A percentile compares a stretch with the other conserved stretches of the same genome.
Conservation (phyloP, 2,888 invertebrate species). For the Pantelozetes paolii region DNA sequence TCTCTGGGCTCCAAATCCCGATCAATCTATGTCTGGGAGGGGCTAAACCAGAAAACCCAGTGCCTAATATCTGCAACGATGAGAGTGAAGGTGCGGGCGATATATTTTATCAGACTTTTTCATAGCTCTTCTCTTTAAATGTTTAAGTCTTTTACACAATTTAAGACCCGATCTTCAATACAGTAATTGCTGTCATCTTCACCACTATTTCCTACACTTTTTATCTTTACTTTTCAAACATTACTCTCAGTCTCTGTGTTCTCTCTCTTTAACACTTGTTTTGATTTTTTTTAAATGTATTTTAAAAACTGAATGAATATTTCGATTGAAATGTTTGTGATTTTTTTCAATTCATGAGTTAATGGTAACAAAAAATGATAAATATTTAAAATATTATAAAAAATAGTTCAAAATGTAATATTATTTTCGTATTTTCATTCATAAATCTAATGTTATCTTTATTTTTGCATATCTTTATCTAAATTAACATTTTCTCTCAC, state of each 20-base stretch:
- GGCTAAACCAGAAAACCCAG: background rate
- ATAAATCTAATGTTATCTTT: constrained; percentile 33
- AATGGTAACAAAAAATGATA: background rate
- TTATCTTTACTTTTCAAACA: background rate
- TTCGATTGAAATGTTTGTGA: background rate
- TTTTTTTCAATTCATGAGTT: background rate
- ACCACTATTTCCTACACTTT: background rate
- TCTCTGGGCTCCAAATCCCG: constrained; percentile 28
- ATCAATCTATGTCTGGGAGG: constrained; percentile 27
- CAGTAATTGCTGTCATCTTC: constrained; percentile 25
- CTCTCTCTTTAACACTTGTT: background rate
- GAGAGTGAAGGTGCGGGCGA: constrained; percentile 2
- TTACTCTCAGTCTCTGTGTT: background rate
- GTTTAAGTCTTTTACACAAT: constrained; percentile 1
- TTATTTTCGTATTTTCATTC: constrained; percentile 6
- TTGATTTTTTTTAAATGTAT: constrained; percentile 2
- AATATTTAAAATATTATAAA: background rate
- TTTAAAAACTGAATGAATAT: background rate
- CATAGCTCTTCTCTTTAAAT: background rate
- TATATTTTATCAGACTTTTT: constrained; percentile 2
- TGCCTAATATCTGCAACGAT: background rate
- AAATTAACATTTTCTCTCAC: background rate
- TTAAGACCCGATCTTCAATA: constrained; percentile 10
- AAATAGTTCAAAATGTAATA: background rate
- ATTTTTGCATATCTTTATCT: constrained; percentile 33